Percentiles rank a stretch among this genome's conserved stretches.
These are phyloP conservation scores for Oreotrochilus melanogaster DNA, from an alignment of 2,113 vertebrate genomes.

Conservation along the genomic window DNA sequence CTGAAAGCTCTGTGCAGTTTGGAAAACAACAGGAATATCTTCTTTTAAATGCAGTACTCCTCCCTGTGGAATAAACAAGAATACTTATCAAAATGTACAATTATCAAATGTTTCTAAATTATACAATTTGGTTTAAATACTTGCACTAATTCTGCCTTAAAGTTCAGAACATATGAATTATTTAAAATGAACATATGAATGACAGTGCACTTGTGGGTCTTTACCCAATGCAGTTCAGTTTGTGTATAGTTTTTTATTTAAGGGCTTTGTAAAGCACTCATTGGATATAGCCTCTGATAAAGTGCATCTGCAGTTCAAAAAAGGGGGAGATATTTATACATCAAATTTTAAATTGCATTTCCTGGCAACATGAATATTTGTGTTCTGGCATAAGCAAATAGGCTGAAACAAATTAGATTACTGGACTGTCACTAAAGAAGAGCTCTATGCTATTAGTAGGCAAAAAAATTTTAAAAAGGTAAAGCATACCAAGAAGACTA, in stretches of 20 bases:
- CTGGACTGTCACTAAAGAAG: slow-evolving; percentile 31
- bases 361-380: not conserved
- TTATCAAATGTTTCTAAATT: not conserved
- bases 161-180: not conserved
- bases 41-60: not conserved
- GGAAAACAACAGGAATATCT: not conserved
- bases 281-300: not conserved
- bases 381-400: slow-evolving; percentile 39
- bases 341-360: slow-evolving; percentile 19
- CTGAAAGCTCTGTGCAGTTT: not conserved
- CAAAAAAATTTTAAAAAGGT: slow-evolving; percentile 13
- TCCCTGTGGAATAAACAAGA: not conserved
- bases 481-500: not conserved
- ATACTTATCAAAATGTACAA: not conserved
- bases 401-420: slow-evolving; percentile 26
- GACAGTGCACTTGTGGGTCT: not conserved
- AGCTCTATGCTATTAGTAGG: slow-evolving; percentile 34
- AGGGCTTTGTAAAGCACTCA: not conserved
- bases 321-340: not conserved
- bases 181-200: not conserved
- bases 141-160: not conserved
- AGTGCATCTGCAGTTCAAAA: not conserved
- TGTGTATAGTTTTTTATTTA: not conserved
- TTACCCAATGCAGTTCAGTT: not conserved
- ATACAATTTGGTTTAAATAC: not conserved